Percentiles rank a stretch among this genome's conserved stretches.
phyloP scores from a whole-genome alignment of 2,797 vertebrate genomes.

The Onychomys leucogaster region DNA sequence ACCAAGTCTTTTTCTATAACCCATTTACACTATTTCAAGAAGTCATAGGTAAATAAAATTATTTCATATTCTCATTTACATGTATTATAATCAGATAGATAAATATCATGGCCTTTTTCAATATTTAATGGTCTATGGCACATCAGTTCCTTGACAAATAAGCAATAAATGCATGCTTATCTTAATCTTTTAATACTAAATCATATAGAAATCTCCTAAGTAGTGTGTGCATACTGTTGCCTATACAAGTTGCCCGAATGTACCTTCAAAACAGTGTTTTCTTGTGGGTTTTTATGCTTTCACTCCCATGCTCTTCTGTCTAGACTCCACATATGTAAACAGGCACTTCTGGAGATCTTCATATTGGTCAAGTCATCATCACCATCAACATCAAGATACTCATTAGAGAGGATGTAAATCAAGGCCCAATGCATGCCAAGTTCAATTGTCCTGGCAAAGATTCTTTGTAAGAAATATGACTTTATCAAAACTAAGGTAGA shows the following conservation, averaged over 20 bases:
- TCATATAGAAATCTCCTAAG: not conserved
- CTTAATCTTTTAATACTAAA: not conserved
- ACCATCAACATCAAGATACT: not conserved
- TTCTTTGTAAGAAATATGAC: not conserved
- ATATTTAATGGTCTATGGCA: not conserved
- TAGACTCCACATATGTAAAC: not conserved
- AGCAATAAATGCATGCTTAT: conserved; percentile 4
- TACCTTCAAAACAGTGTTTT: not conserved
- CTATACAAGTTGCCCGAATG: not conserved
- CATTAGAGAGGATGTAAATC: too few relatives aligned
- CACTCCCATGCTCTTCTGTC: not conserved
- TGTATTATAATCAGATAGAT: not conserved
- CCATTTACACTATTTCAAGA: not conserved
- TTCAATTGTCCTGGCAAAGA: not conserved
- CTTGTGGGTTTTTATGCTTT: not conserved
- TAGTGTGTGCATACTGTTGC: accelerated
- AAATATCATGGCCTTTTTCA: not conserved
- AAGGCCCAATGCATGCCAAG: not conserved
- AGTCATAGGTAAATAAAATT: not conserved
- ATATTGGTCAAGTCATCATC: not conserved
- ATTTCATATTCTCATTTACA: not conserved
- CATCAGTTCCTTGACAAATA: not conserved
- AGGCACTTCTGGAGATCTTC: not conserved
- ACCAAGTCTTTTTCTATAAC: not conserved
- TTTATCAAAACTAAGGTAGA: not conserved